Evolutionary conservation across 2,797 vertebrate genomes (phyloP).

Genomic region (Oreochromis mossambicus): DNA sequence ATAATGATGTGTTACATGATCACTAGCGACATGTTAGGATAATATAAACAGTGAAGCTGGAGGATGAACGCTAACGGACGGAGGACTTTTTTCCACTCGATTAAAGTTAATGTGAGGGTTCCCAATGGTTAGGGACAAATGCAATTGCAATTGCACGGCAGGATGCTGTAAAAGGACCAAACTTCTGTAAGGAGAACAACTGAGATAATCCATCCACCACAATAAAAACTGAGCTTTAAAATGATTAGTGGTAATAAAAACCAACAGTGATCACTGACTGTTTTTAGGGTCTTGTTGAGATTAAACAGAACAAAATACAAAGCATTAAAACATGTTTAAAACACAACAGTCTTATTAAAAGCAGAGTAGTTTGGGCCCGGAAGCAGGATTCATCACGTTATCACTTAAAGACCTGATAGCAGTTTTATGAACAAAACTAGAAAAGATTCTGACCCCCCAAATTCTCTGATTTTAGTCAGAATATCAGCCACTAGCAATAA

Average conservation of each 20-base stretch:
- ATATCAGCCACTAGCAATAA: neutral
- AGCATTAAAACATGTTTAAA: neutral
- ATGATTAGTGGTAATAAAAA: neutral
- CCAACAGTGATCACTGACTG: neutral
- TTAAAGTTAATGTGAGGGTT: neutral
- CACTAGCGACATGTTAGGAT: rapidly evolving
- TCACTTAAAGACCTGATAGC: neutral
- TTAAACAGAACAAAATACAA: neutral
- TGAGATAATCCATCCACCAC: neutral
- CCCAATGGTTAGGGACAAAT: neutral
- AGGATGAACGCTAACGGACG: rapidly evolving
- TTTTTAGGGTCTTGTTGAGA: neutral
- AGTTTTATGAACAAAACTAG: neutral
- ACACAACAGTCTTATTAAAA: neutral
- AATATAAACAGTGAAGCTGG: neutral
- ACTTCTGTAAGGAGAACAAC: neutral
- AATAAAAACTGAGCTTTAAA: neutral
- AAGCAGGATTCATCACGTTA: neutral
- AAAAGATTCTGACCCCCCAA: neutral
- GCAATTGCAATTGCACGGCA: rapidly evolving
- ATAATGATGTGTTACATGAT: rapidly evolving
- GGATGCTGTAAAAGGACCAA: neutral
- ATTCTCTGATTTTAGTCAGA: neutral
- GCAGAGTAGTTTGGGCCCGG: neutral
- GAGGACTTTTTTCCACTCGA: neutral